Base-by-base conservation (phyloP, 2,797 vertebrate genomes). In the Scolopax rusticola region DNA sequence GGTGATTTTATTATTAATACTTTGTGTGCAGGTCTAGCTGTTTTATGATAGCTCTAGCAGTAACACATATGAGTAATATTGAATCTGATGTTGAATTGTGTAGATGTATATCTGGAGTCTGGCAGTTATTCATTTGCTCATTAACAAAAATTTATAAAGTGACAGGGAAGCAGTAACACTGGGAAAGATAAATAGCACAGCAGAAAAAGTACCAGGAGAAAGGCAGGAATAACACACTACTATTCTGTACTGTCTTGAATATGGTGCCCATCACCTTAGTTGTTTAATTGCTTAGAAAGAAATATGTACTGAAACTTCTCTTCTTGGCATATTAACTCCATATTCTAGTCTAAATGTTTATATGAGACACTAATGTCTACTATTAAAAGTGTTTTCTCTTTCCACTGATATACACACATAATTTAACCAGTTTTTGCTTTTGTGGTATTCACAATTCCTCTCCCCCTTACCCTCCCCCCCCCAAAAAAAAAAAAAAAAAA, bases 121-220 rank as follows among this genome's bases (percentile, higher is more conserved):
- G 38, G 19, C 27, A 63, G 33, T 82, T 85, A 77, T 24, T 65
- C 1, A 0, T 53, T 68, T 77, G 23, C 16, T 40, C 11, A 50
- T 90, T 79, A 90, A 79, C n/a, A 84, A 16, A 89, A 92, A 47
- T 70, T 65, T 75, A 43, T 56, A 56, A 86, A 76, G 25, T 84
- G 41, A 38, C 57, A 70, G 8, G 19, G 19, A 70, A 70, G 74
- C 6, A 67, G 12, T 6, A 68, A 5, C 32, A 28, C 28, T 40
- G 9, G 33, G 51, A 87, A 69, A 60, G 32, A 68, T 47, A 59
- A 86, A 83, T 38, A 83, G 4, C 16, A 36, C 3, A 23, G 28
- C 10, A 70, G 28, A 64, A 79, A 74, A 78, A 59, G 28, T 16
- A 75, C 6, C 41, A 50, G 47, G 47, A 48, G 47, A 75, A 89